Evolutionary conservation across 2,797 vertebrate species (phyloP).

Genomic region (Sus cebifrons): DNA sequence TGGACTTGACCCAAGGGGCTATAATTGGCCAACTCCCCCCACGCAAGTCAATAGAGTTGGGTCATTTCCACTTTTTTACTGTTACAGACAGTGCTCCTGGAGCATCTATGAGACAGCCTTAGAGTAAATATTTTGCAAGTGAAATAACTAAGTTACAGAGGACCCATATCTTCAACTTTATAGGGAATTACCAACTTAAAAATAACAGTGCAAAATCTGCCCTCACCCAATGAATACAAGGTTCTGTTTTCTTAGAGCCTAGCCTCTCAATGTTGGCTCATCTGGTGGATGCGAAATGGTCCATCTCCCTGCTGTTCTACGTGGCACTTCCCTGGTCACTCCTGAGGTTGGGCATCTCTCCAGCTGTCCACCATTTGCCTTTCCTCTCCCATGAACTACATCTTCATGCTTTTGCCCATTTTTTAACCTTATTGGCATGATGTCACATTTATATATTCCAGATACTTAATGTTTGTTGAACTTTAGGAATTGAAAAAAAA

Average conservation of each 20-base stretch:
- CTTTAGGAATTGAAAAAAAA: conserved; percentile 28
- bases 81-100: not conserved
- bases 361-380: not conserved
- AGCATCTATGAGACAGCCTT: not conserved
- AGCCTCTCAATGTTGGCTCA: not conserved
- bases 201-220: not conserved
- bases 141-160: not conserved
- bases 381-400: not conserved
- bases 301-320: not conserved
- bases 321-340: not conserved
- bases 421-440: not conserved
- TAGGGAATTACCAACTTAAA: not conserved
- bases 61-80: not conserved
- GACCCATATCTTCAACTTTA: not conserved
- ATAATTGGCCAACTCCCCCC: not conserved
- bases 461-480: not conserved
- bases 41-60: not conserved
- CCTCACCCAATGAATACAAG: not conserved
- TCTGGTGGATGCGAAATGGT: not conserved
- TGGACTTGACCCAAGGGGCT: not conserved
- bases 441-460: conserved; percentile 33
- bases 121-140: not conserved
- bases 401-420: not conserved
- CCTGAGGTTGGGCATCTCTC: not conserved
- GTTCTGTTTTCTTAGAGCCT: not conserved